A percentile compares a stretch with the other conserved stretches of the same genome.
phyloP scores from a whole-genome alignment of 2,113 vertebrate species.

The Setophaga coronata region DNA sequence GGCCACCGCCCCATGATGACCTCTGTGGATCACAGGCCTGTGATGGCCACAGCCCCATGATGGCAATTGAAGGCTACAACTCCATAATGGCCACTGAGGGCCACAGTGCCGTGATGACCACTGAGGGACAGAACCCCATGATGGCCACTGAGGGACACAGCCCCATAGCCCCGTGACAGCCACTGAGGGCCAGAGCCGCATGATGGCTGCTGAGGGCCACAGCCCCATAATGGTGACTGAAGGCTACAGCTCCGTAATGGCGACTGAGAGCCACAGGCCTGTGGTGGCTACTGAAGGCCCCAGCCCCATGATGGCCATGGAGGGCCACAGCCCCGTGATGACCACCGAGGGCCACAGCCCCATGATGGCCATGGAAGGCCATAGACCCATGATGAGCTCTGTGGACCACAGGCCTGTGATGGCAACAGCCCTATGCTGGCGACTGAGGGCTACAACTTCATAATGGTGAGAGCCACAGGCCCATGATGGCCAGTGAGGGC shows the following conservation, averaged over 20 bases:
- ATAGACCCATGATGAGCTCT: no score
- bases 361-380: background rate
- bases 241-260: background rate
- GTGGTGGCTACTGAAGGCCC: background rate
- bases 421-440: no score
- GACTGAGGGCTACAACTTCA: background rate
- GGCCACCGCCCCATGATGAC: background rate
- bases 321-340: fast-evolving
- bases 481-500: background rate
- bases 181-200: no score
- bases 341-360: fast-evolving
- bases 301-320: background rate
- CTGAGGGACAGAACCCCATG: fast-evolving
- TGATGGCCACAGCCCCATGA: no score
- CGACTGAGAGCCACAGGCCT: background rate
- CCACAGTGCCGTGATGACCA: fast-evolving
- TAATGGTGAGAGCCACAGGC: no score
- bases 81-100: no score
- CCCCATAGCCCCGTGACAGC: no score
- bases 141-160: no score
- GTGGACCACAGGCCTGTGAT: no score
- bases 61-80: no score
- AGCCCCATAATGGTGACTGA: fast-evolving
- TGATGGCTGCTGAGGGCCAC: no score
- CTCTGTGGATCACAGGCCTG: no score